Base-by-base conservation (phyloP, 2,888 invertebrate genomes). In the Strigamia maritima region DNA sequence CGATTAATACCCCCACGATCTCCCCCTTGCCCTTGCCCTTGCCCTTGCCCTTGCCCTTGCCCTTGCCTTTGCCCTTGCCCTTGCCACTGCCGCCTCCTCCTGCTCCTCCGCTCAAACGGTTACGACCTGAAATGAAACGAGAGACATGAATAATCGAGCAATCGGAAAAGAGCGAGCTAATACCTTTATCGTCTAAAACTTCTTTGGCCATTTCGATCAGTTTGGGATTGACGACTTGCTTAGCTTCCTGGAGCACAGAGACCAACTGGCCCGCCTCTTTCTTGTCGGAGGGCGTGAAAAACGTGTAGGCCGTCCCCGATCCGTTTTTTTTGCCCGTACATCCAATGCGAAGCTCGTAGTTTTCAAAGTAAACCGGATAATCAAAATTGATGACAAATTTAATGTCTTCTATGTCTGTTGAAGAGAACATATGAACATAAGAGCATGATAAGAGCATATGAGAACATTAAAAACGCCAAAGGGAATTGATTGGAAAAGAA, bases 361-460 rank as follows among this genome's bases (percentile, higher is more conserved):
- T 98, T 87, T 98, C 98, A 16, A 96, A 95, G 79, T 95, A 95
- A 85, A 95, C 95, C 0, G 98, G 98, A 87, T 97, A 98, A 87
- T 98, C 98, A 86, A 92, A 98, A 87, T 98, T 98, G 83, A 98
- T 95, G 49, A 98, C 98, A 88, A 93, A 97, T 87, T 97, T 97
- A 79, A 98, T 94, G 86, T 98, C 98, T 86, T 97, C 96, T 35
- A 98, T 91, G 86, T 90, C 90, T 54, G n/a, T 16, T 28, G n/a
- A 77, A 77, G 35, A 54, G 35, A 54, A 77, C n/a, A n/a, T n/a
- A n/a, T n/a, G n/a, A n/a, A n/a, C n/a, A n/a, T n/a, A n/a, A n/a
- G n/a, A n/a, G n/a, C n/a, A n/a, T n/a, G n/a, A n/a, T n/a, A n/a
- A n/a, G 49, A 77, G 26, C 14, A 44, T 19, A 54, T 28, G 54